Conservation (phyloP, 2,113 vertebrate species). For the Bubo blakistoni region DNA sequence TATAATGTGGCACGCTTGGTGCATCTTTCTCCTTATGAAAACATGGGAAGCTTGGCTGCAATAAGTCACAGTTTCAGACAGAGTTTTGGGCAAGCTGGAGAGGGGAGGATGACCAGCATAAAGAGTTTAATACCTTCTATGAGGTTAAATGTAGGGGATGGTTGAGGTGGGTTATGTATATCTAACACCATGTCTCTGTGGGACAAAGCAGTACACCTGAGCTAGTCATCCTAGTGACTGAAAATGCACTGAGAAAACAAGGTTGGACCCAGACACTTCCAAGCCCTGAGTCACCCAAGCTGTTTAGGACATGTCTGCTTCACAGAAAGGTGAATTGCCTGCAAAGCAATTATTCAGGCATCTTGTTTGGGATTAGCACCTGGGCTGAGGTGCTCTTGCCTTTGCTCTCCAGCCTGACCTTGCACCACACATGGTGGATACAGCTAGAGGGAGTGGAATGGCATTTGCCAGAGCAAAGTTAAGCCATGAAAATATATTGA, state of each 20-base stretch:
- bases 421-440: accelerated
- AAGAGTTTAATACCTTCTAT: background rate
- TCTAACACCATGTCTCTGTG: accelerated
- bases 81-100: background rate
- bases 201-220: background rate
- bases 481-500: background rate
- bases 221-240: background rate
- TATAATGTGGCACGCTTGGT: accelerated
- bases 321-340: background rate
- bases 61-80: background rate
- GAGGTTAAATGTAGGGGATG: background rate
- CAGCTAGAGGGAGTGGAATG: background rate
- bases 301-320: background rate
- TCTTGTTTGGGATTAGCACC: background rate
- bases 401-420: background rate
- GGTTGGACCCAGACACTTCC: background rate
- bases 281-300: background rate
- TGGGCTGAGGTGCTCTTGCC: background rate
- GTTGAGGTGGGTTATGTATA: accelerated
- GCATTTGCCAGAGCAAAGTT: background rate
- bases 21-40: background rate
- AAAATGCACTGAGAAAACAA: background rate
- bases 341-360: background rate
- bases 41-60: background rate
- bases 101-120: background rate